Base-by-base conservation (phyloP, 2,888 invertebrate species). In the Proisotoma minuta region DNA sequence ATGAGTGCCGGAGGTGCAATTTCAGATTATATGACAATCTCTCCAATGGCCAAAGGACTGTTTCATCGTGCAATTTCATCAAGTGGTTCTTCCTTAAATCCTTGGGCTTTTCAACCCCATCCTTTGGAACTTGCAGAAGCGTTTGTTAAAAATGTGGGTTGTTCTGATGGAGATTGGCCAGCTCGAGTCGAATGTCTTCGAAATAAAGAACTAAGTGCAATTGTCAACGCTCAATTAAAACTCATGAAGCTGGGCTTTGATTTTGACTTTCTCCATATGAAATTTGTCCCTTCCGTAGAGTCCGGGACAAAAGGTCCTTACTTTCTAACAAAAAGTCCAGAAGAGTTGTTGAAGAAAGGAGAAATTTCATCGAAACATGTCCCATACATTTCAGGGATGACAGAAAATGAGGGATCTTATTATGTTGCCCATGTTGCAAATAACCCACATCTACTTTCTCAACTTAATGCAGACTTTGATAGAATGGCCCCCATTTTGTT, bases 371-470 rank as follows among this genome's bases (percentile, higher is more conserved):
- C n/a, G 12, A 47, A 85, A 65, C n/a, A n/a, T n/a, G 81, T 87
- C 1, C 89, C 89, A 0, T 84, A 87, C 81, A 84, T 91, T 77
- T 82, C 85, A 5, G 91, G 91, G 2, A 75, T 87, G 1, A 59
- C 56, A 2, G 89, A 84, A 48, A 82, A 83, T 3, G 83, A 87
- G 60, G 91, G 91, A 40, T 58, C 65, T 8, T 62, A 59, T 18
- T 65, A 56, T 29, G 59, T 29, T 27, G 61, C 65, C 8, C 1
- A 1, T 59, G 63, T 64, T 29, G 24, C 60, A n/a, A 60, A 64
- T 28, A 52, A 39, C 34, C 40, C 52, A 3, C 51, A 60, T 24
- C 51, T 51, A n/a, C 8, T 57, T 18, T 22, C 60, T 27, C 26
- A 15, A 26, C n/a, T 64, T n/a, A 52, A 64, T 24, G 15, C 57